These are phyloP conservation scores for Nezara viridula DNA, from an alignment of 2,888 invertebrate species.

Conservation along the genomic window DNA sequence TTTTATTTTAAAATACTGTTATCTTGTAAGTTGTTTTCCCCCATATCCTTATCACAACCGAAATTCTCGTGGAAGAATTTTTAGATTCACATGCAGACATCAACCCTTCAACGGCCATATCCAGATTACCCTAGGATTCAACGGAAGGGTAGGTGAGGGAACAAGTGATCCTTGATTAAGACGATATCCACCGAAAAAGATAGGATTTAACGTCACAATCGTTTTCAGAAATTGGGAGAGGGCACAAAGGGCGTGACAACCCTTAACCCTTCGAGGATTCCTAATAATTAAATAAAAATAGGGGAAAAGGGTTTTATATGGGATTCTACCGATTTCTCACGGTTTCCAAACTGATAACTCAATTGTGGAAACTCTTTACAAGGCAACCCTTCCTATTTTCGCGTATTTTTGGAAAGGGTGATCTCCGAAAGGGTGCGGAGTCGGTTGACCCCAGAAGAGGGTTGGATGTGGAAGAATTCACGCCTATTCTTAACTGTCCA, in stretches of 20 bases:
- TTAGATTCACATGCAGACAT: neutral
- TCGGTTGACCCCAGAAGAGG: conserved; percentile 29
- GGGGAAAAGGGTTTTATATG: conserved; percentile 38
- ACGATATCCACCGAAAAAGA: conserved; percentile 53
- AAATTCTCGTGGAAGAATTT: neutral
- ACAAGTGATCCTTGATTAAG: conserved; percentile 56
- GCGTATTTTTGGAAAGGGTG: conserved; percentile 50
- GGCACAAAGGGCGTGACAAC: conserved; percentile 49
- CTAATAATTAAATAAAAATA: conserved; percentile 51
- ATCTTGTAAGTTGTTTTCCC: no score
- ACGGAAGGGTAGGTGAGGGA: conserved; percentile 24
- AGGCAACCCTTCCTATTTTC: conserved; percentile 55
- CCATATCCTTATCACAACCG: neutral
- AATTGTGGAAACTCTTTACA: conserved; percentile 55
- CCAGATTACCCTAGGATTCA: conserved; percentile 6
- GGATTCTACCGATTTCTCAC: conserved; percentile 40
- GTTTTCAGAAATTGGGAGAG: conserved; percentile 20
- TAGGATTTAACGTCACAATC: conserved; percentile 37
- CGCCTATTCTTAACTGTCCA: conserved; percentile 49
- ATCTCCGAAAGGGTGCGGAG: conserved; percentile 27
- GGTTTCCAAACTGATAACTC: conserved; percentile 41
- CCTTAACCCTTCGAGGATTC: conserved; percentile 46
- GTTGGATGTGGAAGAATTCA: conserved; percentile 8
- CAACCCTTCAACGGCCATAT: conserved; percentile 11
- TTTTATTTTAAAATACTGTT: no score